Base-by-base conservation (phyloP, 1,140 invertebrate genomes). In the Pinna nobilis region DNA sequence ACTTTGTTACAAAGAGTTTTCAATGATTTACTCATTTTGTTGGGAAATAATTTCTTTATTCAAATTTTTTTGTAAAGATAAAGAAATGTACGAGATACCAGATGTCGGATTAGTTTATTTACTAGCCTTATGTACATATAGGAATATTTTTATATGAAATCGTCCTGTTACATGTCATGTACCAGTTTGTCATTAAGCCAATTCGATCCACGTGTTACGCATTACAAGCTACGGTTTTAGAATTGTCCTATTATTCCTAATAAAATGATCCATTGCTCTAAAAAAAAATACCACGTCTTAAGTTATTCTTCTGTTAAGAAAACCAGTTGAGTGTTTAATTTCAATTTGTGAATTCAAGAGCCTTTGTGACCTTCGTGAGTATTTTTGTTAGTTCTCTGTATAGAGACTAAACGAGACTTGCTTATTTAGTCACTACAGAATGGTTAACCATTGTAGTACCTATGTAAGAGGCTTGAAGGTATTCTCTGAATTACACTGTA, bases 181-280 rank as follows among this genome's bases (percentile, higher is more conserved):
- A 44, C n/a, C n/a, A 44, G n/a, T n/a, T n/a, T n/a, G 9, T 11
- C 39, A 44, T 44, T 11, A 11, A n/a, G 39, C 39, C 39, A 44
- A 44, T n/a, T n/a, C n/a, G 39, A n/a, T n/a, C n/a, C 39, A 11
- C 20, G 41, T 32, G 59, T 70, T 69, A 71, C 53, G 77, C 73
- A 76, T 78, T 68, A 75, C 71, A 74, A 68, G 64, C 72, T 73
- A 70, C 61, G 32, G 37, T 75, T 67, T 74, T 74, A 72, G 70
- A 73, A 60, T 70, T 76, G 67, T 76, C 78, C 65, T 79, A 77
- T 76, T 61, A 64, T 76, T 74, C 70, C 70, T 73, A 79, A 76
- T 77, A 76, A 76, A 76, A 93, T 39, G 57, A 64, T 44, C 41
- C 55, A 64, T 69, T 69, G 57, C 37, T 61, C 57, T 49, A 28